Evolutionary conservation across 1,140 invertebrate genomes (phyloP).

Genomic region (Drosophila bocqueti): DNA sequence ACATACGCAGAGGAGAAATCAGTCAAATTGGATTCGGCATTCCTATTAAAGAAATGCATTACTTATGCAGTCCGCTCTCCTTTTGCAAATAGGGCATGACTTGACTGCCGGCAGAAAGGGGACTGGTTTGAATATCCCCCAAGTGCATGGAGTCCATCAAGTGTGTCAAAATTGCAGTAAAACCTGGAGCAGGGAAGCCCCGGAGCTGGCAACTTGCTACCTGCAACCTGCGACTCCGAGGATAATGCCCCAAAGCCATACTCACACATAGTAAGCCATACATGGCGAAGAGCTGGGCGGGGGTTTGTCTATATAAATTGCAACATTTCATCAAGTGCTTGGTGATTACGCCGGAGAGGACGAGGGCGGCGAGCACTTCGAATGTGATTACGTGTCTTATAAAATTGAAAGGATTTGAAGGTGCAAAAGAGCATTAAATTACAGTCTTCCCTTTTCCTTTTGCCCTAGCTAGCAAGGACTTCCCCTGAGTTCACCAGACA

Average conservation of each 20-base stretch:
- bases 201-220: slow-evolving; percentile 21
- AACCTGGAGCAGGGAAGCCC: slow-evolving; percentile 52
- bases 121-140: slow-evolving; percentile 25
- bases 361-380: slow-evolving; percentile 46
- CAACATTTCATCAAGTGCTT: slow-evolving; percentile 77
- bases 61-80: slow-evolving; percentile 36
- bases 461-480: slow-evolving; percentile 22
- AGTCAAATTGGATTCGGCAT: slow-evolving; percentile 35
- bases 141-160: slow-evolving; percentile 70
- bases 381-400: slow-evolving; percentile 68
- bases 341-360: slow-evolving; percentile 55
- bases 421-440: slow-evolving; percentile 80
- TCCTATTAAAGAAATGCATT: slow-evolving; percentile 66
- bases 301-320: slow-evolving; percentile 77
- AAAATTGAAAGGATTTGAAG: slow-evolving; percentile 73
- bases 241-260: slow-evolving; percentile 51
- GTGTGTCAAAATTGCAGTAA: slow-evolving; percentile 78
- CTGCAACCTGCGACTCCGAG: slow-evolving; percentile 47
- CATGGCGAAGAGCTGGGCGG: background rate
- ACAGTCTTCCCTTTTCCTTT: slow-evolving; percentile 44
- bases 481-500: slow-evolving; percentile 29
- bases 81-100: slow-evolving; percentile 44
- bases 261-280: slow-evolving; percentile 37
- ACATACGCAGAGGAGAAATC: slow-evolving; percentile 16
- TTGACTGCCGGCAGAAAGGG: slow-evolving; percentile 1